These are phyloP conservation scores for Euphydryas editha DNA, from an alignment of 2,888 invertebrate species.

Conservation along the genomic window DNA sequence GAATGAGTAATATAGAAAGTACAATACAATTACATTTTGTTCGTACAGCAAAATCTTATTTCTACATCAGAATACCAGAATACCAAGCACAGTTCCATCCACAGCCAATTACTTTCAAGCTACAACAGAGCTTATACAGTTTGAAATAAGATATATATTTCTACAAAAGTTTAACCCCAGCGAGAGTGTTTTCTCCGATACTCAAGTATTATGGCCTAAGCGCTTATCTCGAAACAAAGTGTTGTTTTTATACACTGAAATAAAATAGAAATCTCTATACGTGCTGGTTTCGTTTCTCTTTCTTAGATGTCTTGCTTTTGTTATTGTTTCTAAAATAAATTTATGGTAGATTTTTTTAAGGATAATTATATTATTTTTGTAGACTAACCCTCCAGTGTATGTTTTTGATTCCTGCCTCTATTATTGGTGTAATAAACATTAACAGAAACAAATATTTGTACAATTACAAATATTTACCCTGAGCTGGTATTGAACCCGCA, in stretches of 20 bases:
- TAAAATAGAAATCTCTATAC: conserved; percentile 36
- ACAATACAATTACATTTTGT: background rate
- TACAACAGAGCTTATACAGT: conserved; percentile 8
- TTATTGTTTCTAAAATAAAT: conserved; percentile 13
- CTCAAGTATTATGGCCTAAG: conserved; percentile 42
- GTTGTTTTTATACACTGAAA: conserved; percentile 44
- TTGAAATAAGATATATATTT: conserved; percentile 6
- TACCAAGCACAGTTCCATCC: background rate
- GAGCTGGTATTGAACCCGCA: too few relatives aligned
- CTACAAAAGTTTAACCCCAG: conserved; percentile 11
- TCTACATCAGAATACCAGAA: background rate
- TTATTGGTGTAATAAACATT: too few relatives aligned
- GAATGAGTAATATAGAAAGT: background rate
- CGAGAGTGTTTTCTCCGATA: conserved; percentile 28
- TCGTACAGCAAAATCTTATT: background rate
- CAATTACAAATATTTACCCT: too few relatives aligned
- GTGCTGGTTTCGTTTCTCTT: conserved; percentile 29
- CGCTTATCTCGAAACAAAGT: conserved; percentile 44
- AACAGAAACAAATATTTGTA: too few relatives aligned
- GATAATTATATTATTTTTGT: background rate
- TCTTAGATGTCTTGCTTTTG: conserved; percentile 35
- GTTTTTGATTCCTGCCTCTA: too few relatives aligned
- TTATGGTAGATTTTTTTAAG: background rate
- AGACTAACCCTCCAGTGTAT: too few relatives aligned
- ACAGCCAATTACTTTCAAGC: conserved; percentile 1